Evolutionary conservation across 2,113 vertebrate genomes (phyloP).

Genomic region (Xiphias gladius): DNA sequence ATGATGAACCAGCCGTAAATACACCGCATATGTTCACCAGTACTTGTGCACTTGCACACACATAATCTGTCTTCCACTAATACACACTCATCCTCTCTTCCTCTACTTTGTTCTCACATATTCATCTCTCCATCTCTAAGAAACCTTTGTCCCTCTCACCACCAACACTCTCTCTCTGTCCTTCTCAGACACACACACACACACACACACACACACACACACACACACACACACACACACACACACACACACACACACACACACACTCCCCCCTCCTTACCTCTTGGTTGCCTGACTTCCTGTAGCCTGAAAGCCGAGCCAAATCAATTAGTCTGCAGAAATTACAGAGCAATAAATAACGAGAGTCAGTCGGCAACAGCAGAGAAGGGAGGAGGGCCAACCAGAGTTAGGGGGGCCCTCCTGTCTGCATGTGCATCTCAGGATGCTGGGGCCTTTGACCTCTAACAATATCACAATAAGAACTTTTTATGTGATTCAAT

Average conservation of each 20-base stretch:
- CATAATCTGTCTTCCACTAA: neutral
- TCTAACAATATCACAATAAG: constrained; percentile 49
- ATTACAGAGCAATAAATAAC: constrained; percentile 85
- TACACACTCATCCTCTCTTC: neutral
- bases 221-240: constrained; percentile 25
- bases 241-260: constrained; percentile 24
- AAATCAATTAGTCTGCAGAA: constrained; percentile 83
- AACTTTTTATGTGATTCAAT: constrained; percentile 42
- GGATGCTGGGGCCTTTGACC: constrained; percentile 48
- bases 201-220: constrained; percentile 26
- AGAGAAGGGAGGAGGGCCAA: constrained; percentile 55
- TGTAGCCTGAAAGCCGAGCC: constrained; percentile 82
- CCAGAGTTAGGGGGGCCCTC: constrained; percentile 70
- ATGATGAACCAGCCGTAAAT: neutral
- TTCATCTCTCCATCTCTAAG: neutral
- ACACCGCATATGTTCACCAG: neutral
- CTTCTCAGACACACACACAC: constrained; percentile 8
- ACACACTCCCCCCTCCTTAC: constrained; percentile 33
- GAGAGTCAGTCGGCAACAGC: constrained; percentile 59
- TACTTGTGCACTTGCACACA: neutral
- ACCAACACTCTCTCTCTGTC: neutral
- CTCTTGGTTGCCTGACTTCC: constrained; percentile 66
- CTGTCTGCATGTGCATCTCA: constrained; percentile 66
- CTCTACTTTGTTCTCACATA: constrained; percentile 15
- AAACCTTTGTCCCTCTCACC: constrained; percentile 1